Conservation (phyloP, 2,888 invertebrate genomes). For the Cecidostiba fungosa region DNA sequence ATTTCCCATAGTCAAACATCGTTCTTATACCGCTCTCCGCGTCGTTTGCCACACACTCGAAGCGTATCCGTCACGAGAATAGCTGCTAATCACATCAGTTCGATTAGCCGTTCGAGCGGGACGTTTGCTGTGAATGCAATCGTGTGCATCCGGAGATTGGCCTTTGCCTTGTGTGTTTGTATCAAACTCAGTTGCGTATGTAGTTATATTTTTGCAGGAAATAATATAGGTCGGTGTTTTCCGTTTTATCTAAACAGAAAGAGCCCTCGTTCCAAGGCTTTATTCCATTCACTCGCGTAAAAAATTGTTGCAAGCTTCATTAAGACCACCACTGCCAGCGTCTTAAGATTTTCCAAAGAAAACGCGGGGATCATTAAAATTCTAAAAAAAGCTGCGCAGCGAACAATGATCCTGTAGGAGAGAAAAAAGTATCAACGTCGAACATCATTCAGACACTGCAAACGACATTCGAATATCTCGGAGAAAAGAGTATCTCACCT, state of each 20-base stretch:
- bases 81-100: background rate
- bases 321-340: no score
- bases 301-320: no score
- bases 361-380: no score
- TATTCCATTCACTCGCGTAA: no score
- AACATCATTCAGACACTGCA: background rate
- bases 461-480: background rate
- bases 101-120: background rate
- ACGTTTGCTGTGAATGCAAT: background rate
- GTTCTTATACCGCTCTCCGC: background rate
- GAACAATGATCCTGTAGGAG: no score
- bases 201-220: no score
- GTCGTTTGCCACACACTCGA: background rate
- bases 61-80: background rate
- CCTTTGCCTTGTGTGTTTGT: background rate
- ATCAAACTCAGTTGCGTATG: no score
- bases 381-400: no score
- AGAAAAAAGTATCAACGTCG: background rate
- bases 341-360: no score
- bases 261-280: no score
- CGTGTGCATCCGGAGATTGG: background rate
- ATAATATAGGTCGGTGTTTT: no score
- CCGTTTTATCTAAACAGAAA: no score
- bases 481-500: background rate
- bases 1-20: background rate